Percentiles rank a stretch among this genome's conserved stretches.
Conservation (phyloP, 1,140 invertebrate genomes). For the Calosoma granatense region DNA sequence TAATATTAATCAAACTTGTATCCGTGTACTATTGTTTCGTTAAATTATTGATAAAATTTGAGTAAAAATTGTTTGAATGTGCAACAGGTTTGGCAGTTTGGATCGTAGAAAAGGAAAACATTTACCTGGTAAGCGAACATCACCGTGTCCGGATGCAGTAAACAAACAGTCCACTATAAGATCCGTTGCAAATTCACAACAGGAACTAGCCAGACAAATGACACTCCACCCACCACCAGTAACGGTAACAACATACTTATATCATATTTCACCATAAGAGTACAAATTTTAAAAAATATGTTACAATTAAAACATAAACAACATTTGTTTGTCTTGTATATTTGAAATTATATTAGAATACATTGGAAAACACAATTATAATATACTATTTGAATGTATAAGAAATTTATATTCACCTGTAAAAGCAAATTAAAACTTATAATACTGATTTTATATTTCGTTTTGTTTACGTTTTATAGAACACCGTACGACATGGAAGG, state of each 20-base stretch:
- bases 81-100: constrained; percentile 54
- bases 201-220: constrained; percentile 4
- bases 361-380: constrained; percentile 14
- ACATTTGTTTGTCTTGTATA: constrained; percentile 11
- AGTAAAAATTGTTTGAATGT: constrained; percentile 14
- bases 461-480: too few species aligned
- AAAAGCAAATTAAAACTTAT: too few species aligned
- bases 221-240: background rate
- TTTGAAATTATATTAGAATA: too few species aligned
- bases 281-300: background rate
- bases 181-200: background rate
- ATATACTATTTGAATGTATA: too few species aligned
- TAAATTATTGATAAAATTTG: too few species aligned
- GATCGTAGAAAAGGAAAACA: constrained; percentile 46
- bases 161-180: constrained; percentile 17
- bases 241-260: too few species aligned
- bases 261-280: background rate
- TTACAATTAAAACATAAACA: constrained; percentile 6
- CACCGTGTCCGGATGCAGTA: constrained; percentile 20
- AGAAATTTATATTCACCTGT: too few species aligned
- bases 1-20: constrained; percentile 8
- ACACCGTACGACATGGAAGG: constrained; percentile 38
- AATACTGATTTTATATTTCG: too few species aligned
- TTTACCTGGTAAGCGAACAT: constrained; percentile 29
- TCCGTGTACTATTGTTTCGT: too few species aligned